phyloP scores from a whole-genome alignment of 2,888 invertebrate genomes.

The Pecten maximus region DNA sequence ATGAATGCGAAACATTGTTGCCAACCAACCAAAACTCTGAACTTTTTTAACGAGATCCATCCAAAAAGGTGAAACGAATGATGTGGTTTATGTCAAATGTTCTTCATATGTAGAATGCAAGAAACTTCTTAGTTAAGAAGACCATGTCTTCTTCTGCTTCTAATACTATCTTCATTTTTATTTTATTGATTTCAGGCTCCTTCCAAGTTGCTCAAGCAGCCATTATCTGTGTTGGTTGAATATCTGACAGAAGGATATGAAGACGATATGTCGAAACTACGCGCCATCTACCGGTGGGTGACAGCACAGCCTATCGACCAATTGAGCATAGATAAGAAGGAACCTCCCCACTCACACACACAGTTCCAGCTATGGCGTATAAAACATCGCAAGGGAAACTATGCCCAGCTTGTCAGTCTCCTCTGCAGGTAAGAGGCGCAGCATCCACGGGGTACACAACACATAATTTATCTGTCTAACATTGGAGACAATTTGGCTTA shows the following conservation, averaged over 20 bases:
- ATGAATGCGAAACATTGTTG: too few relatives aligned
- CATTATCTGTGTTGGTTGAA: constrained; percentile 63
- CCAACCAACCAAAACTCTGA: too few relatives aligned
- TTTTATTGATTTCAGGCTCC: constrained; percentile 62
- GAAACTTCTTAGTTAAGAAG: too few relatives aligned
- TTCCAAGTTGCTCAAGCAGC: constrained; percentile 59
- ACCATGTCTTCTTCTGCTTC: too few relatives aligned
- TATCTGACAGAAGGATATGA: constrained; percentile 63
- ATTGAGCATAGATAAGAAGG: constrained; percentile 64
- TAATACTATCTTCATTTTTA: too few relatives aligned
- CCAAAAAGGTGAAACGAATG: too few relatives aligned
- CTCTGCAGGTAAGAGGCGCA: constrained; percentile 74
- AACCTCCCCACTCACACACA: constrained; percentile 71
- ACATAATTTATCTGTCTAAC: too few relatives aligned
- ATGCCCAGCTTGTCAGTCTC: constrained; percentile 76
- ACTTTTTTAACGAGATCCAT: too few relatives aligned
- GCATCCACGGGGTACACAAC: too few relatives aligned
- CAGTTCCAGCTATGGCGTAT: constrained; percentile 75
- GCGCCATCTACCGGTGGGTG: constrained; percentile 76
- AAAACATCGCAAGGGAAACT: constrained; percentile 75
- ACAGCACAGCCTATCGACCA: constrained; percentile 70
- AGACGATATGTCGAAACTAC: constrained; percentile 65
- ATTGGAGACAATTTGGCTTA: too few relatives aligned
- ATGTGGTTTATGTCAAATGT: too few relatives aligned
- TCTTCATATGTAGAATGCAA: too few relatives aligned